Evolutionary conservation across 1,140 invertebrate genomes (phyloP), one percentile per base, ranked within the genome.

Genomic region (Asobara japonica): DNA sequence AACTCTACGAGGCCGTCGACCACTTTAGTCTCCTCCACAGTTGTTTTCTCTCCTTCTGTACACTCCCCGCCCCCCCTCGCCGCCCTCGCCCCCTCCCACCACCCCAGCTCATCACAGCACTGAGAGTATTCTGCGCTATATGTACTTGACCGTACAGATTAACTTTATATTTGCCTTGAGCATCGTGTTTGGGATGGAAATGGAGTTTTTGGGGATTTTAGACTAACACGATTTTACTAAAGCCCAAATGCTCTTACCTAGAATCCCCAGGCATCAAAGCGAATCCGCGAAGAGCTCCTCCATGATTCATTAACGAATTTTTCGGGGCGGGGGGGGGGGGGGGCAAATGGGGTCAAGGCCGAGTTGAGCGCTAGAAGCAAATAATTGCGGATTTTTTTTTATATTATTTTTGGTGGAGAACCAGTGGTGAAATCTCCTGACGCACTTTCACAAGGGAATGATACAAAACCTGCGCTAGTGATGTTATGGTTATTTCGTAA

Each of bases 91-190:
- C 41, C 22, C 61, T 56, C 48, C 31, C 29, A 16, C 29, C 22
- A 65, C n/a, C 5, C n/a, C n/a, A n/a, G n/a, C n/a, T n/a, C n/a
- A n/a, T n/a, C n/a, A n/a, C n/a, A n/a, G n/a, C n/a, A n/a, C n/a
- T n/a, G n/a, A n/a, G n/a, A 7, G 45, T 29, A 13, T 51, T 69
- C 56, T 48, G 36, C 48, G 51, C 48, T 16, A 16, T 45, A n/a
- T 18, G 41, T 45, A 69, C 67, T 69, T 69, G 51, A 33, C 33
- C 25, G 45, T 41, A 18, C 20, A 48, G 64, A 74, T 71, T 71
- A 74, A 60, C 38, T 71, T 66, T 71, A 41, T 61, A 45, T 45
- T 74, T 67, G 45, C 60, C 18, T 60, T 45, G 3, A 45, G 41
- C 8, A 25, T 13, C 61, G 20, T 31, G 7, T 18, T 45, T 45